A percentile compares a stretch with the other conserved stretches of the same genome.
phyloP scores from a whole-genome alignment of 2,888 invertebrate species.

The Willowsia nigromaculata region DNA sequence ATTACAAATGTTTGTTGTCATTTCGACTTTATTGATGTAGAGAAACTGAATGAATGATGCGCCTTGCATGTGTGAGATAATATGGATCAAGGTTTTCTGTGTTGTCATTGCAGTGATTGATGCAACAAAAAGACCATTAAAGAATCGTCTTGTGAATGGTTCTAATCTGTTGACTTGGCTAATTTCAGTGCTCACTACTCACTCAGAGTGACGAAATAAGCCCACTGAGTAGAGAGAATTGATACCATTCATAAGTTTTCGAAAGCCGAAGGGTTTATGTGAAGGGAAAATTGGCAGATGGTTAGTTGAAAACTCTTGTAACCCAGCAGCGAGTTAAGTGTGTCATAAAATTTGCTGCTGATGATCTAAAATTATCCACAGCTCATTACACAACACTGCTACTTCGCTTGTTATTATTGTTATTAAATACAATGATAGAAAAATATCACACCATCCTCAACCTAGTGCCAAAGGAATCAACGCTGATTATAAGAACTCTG shows the following conservation, averaged over 20 bases:
- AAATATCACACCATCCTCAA: neutral
- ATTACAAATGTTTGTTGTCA: neutral
- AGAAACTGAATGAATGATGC: neutral
- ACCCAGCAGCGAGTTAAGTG: neutral
- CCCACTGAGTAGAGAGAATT: neutral
- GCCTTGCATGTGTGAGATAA: neutral
- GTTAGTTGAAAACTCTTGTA: neutral
- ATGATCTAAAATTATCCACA: neutral
- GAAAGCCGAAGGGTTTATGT: neutral
- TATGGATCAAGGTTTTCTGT: conserved; percentile 43
- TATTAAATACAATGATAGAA: neutral
- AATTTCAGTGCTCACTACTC: neutral
- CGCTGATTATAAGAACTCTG: too few relatives aligned
- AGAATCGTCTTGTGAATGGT: neutral
- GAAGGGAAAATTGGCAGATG: neutral
- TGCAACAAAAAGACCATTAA: neutral
- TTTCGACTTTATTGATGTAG: neutral
- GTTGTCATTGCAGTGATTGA: neutral
- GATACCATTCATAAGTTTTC: neutral
- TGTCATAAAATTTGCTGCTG: neutral
- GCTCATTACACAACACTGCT: neutral
- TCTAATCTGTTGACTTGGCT: neutral
- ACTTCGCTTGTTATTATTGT: neutral
- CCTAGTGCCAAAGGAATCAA: neutral
- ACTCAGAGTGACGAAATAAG: neutral